A percentile compares a stretch with the other conserved stretches of the same genome.
phyloP scores from a whole-genome alignment of 64 coral and sea anemone genomes.

The Porites lutea region DNA sequence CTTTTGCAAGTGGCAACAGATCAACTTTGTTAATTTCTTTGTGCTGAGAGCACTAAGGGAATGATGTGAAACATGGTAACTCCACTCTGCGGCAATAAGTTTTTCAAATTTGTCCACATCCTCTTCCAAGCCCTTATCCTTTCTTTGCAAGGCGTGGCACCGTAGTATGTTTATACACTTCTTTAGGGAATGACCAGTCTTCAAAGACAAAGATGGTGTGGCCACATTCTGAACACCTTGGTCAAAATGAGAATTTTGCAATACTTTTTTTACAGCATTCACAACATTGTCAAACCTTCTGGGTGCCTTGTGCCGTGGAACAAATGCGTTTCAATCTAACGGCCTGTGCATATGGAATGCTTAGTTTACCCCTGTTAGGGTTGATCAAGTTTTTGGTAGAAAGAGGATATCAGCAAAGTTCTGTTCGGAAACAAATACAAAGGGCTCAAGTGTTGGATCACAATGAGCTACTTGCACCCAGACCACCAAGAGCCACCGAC shows the following conservation, averaged over 20 bases:
- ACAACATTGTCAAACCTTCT: too few species aligned
- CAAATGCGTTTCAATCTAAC: too few species aligned
- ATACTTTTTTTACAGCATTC: background rate
- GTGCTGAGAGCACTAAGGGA: constrained; percentile 20
- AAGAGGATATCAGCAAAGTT: too few species aligned
- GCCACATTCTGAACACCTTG: constrained; percentile 22
- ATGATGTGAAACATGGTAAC: constrained; percentile 41
- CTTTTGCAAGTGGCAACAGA: constrained; percentile 45
- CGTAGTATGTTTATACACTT: constrained; percentile 44
- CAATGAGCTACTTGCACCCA: background rate
- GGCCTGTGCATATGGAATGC: too few species aligned
- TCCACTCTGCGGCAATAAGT: constrained; percentile 52
- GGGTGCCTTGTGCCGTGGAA: too few species aligned
- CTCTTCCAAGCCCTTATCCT: constrained; percentile 30
- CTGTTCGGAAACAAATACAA: too few species aligned
- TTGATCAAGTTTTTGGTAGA: too few species aligned
- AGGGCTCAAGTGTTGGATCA: constrained; percentile 10
- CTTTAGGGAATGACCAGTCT: constrained; percentile 61
- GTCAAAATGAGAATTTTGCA: constrained; percentile 27
- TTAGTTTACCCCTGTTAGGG: too few species aligned
- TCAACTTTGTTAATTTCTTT: constrained; percentile 52
- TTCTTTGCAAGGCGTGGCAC: constrained; percentile 42
- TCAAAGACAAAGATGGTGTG: constrained; percentile 55
- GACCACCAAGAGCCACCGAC: background rate
- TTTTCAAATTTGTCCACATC: constrained; percentile 59